A percentile compares a stretch with the other conserved stretches of the same genome.
Conservation (phyloP, 2,797 vertebrate species). For the Hippocampus kuda region DNA sequence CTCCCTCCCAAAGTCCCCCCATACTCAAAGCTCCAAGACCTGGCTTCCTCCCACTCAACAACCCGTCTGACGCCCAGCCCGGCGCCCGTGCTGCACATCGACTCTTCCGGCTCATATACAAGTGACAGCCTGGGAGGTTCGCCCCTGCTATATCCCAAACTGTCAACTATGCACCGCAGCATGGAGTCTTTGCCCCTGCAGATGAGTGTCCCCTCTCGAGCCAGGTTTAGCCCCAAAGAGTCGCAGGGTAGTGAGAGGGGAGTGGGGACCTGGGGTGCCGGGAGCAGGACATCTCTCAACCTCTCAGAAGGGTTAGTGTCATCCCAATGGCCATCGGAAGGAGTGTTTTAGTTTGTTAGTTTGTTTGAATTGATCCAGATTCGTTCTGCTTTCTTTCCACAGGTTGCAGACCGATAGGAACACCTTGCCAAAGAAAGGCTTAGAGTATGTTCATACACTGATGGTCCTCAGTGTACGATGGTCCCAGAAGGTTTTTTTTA, state of each 20-base stretch:
- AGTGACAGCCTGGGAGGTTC: constrained; percentile 74
- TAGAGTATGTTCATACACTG: constrained; percentile 72
- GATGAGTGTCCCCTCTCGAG: constrained; percentile 78
- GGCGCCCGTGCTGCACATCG: constrained; percentile 89
- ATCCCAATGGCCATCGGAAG: neutral
- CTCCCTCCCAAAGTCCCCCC: constrained; percentile 73
- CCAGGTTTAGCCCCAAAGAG: constrained; percentile 40
- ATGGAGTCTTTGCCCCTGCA: constrained; percentile 94
- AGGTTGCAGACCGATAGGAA: constrained; percentile 86
- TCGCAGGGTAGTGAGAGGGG: constrained; percentile 55
- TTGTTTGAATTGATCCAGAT: neutral
- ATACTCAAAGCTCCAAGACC: constrained; percentile 79
- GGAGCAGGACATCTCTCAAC: constrained; percentile 73
- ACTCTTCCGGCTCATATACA: constrained; percentile 85
- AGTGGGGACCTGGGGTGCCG: constrained; percentile 76
- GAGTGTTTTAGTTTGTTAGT: neutral
- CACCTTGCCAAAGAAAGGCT: constrained; percentile 89
- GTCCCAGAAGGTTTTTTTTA: neutral
- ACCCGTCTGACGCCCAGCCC: constrained; percentile 89
- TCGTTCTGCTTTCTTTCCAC: constrained; percentile 22
- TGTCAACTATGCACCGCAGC: constrained; percentile 87
- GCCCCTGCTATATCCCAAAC: constrained; percentile 84
- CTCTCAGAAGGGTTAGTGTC: constrained; percentile 70
- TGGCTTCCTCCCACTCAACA: constrained; percentile 54
- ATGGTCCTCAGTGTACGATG: neutral